Base-by-base conservation (phyloP, 2,797 vertebrate species). In the Megalops cyprinoides region DNA sequence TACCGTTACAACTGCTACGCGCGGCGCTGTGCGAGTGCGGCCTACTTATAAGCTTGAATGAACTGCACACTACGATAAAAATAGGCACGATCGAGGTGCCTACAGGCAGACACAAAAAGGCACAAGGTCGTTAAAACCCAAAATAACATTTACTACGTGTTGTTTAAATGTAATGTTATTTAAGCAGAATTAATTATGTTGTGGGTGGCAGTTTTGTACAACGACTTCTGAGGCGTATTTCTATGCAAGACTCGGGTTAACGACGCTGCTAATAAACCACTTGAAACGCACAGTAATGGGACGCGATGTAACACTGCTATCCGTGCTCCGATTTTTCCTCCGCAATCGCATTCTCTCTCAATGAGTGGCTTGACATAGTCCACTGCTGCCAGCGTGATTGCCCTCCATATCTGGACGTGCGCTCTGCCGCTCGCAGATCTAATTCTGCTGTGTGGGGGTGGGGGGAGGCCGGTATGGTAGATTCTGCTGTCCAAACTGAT, bases 401-500 rank as follows among this genome's bases (percentile, higher is more conserved):
- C 31, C 89, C 87, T 84, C 81, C 85, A 85, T 89, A 89, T 89
- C 88, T 90, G 88, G 88, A 91, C 82, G 83, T 82, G 85, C 82
- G 89, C 85, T 90, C 90, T 10, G 25, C n/a, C 1, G 25, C 86
- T 80, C 88, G 89, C 90, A 90, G 91, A 92, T 92, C 86, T 88
- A 88, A 91, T 92, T 90, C 85, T 85, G 56, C 83, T 15, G 12
- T 76, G 83, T 86, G 84, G 77, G 81, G 25, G 8, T 77, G 85
- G 85, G 90, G 87, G 84, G 82, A 87, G 84, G 86, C 83, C 81
- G 85, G n/a, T 8, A 20, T 31, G 25, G 88, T 89, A 90, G 87
- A 91, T 91, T 90, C 91, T 89, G 86, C 82, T 91, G 92, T 90
- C 90, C 82, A 79, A 87, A 90, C 86, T 87, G 86, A 93, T 93